These are phyloP conservation scores for Paradisaea rubra DNA, from an alignment of 2,113 vertebrate species.

Conservation along the genomic window DNA sequence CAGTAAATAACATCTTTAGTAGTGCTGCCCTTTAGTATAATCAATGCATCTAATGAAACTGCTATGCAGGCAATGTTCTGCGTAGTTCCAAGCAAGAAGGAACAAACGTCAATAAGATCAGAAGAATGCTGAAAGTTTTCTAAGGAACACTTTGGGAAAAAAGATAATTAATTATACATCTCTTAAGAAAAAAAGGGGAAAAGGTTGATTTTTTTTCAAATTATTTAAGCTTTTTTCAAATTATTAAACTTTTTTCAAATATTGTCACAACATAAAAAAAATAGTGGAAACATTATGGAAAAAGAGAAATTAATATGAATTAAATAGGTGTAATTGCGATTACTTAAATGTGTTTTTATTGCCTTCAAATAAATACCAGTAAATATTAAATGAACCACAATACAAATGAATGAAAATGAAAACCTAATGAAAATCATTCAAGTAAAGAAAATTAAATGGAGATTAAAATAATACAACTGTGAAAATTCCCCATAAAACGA, in stretches of 20 bases:
- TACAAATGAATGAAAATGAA: not conserved
- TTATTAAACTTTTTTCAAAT: not conserved
- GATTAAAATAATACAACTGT: not conserved
- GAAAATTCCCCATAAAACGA: not conserved
- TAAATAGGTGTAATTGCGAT: not conserved
- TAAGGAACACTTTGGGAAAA: not conserved
- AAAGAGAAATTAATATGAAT: not conserved
- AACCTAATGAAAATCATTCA: not conserved
- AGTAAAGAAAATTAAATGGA: not conserved
- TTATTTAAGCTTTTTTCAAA: not conserved
- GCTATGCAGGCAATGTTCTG: not conserved
- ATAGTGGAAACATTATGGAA: not conserved
- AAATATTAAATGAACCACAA: not conserved
- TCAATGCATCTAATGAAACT: not conserved
- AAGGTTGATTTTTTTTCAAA: not conserved
- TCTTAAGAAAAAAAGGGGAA: not conserved
- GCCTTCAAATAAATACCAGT: not conserved
- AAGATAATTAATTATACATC: not conserved
- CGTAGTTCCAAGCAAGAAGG: not conserved
- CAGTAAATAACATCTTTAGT: not conserved
- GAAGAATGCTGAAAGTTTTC: not conserved
- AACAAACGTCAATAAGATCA: not conserved
- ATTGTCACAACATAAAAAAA: not conserved
- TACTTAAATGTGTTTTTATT: not conserved
- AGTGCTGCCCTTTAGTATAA: not conserved